Evolutionary conservation across 1,140 invertebrate genomes (phyloP).

Genomic region (Anadara kagoshimensis): DNA sequence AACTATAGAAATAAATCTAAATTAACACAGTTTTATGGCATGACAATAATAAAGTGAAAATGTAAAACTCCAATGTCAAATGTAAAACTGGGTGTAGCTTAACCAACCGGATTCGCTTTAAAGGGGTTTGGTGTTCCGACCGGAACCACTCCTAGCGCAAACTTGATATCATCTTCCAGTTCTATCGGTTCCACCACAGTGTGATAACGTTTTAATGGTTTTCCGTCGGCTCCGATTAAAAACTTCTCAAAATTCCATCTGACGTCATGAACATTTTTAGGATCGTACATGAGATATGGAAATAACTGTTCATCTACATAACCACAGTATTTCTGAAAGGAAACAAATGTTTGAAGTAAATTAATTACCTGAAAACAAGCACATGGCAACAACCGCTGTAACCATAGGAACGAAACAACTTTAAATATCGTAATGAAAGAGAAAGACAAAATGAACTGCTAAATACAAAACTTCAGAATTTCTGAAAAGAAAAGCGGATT

Average conservation of each 20-base stretch:
- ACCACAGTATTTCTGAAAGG: conserved; percentile 26
- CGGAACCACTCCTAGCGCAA: too few species aligned
- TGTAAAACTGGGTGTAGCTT: too few species aligned
- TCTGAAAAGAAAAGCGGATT: conserved; percentile 7
- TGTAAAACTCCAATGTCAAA: too few species aligned
- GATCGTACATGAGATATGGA: conserved; percentile 3
- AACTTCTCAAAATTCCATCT: conserved; percentile 80
- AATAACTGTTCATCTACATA: conserved; percentile 14
- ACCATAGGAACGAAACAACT: too few species aligned
- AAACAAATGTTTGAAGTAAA: background rate
- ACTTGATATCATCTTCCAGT: conserved; percentile 4
- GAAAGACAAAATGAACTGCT: too few species aligned
- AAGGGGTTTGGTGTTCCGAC: too few species aligned
- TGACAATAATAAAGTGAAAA: too few species aligned
- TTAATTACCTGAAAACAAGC: background rate
- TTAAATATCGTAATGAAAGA: too few species aligned
- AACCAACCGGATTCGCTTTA: too few species aligned
- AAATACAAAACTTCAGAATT: too few species aligned
- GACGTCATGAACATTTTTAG: conserved; percentile 70
- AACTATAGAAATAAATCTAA: too few species aligned
- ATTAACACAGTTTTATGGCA: too few species aligned
- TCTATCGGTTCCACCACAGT: conserved; percentile 3
- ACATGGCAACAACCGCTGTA: background rate
- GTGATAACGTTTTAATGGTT: conserved; percentile 26
- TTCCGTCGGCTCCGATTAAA: conserved; percentile 75